Percentiles rank a stretch among this genome's conserved stretches.
Conservation (phyloP, 2,797 vertebrate species). For the Ctenosaura bakeri region DNA sequence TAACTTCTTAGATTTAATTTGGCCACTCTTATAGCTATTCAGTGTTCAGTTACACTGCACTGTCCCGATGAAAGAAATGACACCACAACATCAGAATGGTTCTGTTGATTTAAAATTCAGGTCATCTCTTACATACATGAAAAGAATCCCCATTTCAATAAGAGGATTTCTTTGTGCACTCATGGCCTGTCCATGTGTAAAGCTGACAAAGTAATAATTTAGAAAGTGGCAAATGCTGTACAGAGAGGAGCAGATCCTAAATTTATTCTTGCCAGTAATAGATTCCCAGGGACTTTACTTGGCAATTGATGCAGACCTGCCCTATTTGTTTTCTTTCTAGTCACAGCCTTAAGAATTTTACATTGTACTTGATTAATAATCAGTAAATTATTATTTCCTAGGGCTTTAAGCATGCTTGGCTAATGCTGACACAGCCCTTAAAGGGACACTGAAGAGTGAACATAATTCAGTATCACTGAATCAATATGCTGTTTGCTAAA, state of each 20-base stretch:
- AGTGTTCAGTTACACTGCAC: background rate
- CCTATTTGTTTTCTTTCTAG: background rate
- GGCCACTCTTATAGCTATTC: background rate
- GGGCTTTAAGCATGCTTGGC: slow-evolving; percentile 8
- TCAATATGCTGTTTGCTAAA: background rate
- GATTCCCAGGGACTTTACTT: background rate
- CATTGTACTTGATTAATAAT: background rate
- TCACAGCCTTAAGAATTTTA: background rate
- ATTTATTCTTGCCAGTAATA: slow-evolving; percentile 8
- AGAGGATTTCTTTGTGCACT: background rate
- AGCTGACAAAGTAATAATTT: background rate
- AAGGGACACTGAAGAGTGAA: slow-evolving; percentile 5
- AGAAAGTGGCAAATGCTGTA: background rate
- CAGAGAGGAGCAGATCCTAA: slow-evolving; percentile 7
- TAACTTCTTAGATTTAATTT: background rate
- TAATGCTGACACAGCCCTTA: slow-evolving; percentile 10
- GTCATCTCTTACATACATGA: background rate
- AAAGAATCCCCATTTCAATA: slow-evolving; percentile 1
- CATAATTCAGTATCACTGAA: slow-evolving; percentile 10
- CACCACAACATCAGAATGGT: background rate
- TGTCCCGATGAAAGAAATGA: background rate
- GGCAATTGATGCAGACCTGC: background rate
- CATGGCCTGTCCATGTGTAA: background rate
- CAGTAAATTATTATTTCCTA: background rate
- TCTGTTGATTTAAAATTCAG: background rate